A percentile compares a stretch with the other conserved stretches of the same genome.
These are phyloP conservation scores for Neostethus bicornis DNA, from an alignment of 2,797 vertebrate genomes.

Conservation along the genomic window DNA sequence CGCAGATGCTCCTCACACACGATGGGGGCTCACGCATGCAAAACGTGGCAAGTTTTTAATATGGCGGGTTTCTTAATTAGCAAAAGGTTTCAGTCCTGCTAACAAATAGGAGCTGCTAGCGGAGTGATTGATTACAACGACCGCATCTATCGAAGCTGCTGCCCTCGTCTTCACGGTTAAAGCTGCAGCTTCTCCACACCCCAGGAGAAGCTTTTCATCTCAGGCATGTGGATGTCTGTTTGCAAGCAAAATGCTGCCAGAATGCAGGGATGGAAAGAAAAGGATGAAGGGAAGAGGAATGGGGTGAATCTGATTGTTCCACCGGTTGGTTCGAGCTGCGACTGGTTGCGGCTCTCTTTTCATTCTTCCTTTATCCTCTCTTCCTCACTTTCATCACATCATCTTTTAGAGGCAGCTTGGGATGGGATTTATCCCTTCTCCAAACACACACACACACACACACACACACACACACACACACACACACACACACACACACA, in stretches of 20 bases:
- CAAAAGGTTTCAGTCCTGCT: conserved; percentile 33
- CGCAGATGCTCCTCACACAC: conserved; percentile 31
- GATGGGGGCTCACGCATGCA: conserved; percentile 29
- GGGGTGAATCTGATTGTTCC: conserved; percentile 74
- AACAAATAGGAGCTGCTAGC: conserved; percentile 34
- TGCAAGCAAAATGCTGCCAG: conserved; percentile 39
- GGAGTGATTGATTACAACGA: conserved; percentile 47
- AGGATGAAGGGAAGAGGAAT: conserved; percentile 29
- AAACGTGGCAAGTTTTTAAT: conserved; percentile 34
- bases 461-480: conserved; percentile 10
- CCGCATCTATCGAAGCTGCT: conserved; percentile 32
- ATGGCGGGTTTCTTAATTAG: conserved; percentile 49
- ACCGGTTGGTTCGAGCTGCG: conserved; percentile 70
- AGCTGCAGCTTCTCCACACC: conserved; percentile 4
- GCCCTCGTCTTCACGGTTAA: conserved; percentile 14
- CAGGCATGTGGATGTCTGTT: conserved; percentile 13
- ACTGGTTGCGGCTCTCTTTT: conserved; percentile 61
- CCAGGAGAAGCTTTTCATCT: conserved; percentile 18
- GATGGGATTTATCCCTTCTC: conserved; percentile 74
- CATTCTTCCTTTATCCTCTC: conserved; percentile 69
- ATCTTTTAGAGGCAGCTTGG: conserved; percentile 74
- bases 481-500: conserved; percentile 8
- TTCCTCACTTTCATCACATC: conserved; percentile 74
- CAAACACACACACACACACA: conserved; percentile 17
- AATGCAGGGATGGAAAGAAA: conserved; percentile 33